Base-by-base conservation (phyloP, 2,113 vertebrate genomes). In the Conger conger region DNA sequence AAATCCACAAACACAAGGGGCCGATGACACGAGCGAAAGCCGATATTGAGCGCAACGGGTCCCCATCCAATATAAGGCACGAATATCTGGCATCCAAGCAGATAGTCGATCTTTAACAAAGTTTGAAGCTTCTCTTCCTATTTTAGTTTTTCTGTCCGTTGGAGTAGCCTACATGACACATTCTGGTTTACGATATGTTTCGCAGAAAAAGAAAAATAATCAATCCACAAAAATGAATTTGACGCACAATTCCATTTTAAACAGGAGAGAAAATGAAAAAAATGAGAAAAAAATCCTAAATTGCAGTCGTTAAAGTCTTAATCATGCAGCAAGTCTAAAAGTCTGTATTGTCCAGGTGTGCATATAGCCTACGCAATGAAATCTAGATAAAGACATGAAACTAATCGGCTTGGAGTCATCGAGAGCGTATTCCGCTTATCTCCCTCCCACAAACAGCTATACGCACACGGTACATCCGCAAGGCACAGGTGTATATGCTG, bases 391-490 rank as follows among this genome's bases (percentile, higher is more conserved):
- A 91, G 89, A 90, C 91, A 89, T 87, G 89, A 83, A 68, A 86
- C 84, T 91, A 90, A 92, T 90, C 91, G 89, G 79, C 86, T 84
- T 93, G 94, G 94, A 94, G 90, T 93, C 92, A 94, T 94, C 91
- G 92, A 88, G 94, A 87, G 93, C 88, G 91, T 91, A 93, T 93
- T 92, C 86, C 42, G 88, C 89, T 92, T 91, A 90, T 90, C 87
- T 90, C 88, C 88, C 45, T 76, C 88, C 92, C 90, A 91, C 91
- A 88, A 3, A 23, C 3, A 33, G n/a, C 27, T 73, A 27, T 27
- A 13, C 1, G 63, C 63, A 11, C n/a, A 73, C n/a, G n/a, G 20
- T n/a, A 33, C 27, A 73, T 11, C 68, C 9, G n/a, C 68, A 30
- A 33, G 68, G 33, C 23, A 33, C 68, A 73, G 68, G n/a, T 73